A percentile compares a stretch with the other conserved stretches of the same genome.
phyloP scores from a whole-genome alignment of 2,797 vertebrate species.

The Cottoperca gobio region DNA sequence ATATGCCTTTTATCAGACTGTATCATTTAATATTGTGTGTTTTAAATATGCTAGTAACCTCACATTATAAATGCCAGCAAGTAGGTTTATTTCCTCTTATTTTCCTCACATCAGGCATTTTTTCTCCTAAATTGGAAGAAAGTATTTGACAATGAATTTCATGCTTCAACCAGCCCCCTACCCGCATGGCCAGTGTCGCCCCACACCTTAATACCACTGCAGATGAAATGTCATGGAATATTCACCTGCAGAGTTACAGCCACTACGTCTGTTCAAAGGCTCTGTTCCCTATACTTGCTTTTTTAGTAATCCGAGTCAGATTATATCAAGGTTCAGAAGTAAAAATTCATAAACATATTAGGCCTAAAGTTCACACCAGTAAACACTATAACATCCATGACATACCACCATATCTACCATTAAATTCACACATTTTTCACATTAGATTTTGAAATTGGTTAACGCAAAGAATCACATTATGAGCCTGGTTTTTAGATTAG shows the following conservation, averaged over 20 bases:
- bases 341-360: not conserved
- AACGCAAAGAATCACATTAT: constrained; percentile 6
- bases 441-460: constrained; percentile 4
- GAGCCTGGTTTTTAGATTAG: not conserved
- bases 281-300: constrained; percentile 6
- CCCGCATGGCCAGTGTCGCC: constrained; percentile 48
- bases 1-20: constrained; percentile 48
- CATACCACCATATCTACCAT: not conserved
- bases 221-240: constrained; percentile 72
- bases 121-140: constrained; percentile 41
- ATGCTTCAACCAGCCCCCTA: constrained; percentile 61
- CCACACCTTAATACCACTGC: constrained; percentile 57
- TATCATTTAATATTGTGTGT: constrained; percentile 47
- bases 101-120: constrained; percentile 27
- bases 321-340: not conserved
- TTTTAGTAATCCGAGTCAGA: not conserved
- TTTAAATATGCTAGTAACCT: constrained; percentile 47
- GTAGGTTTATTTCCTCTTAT: constrained; percentile 48
- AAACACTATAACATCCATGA: constrained; percentile 4
- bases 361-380: not conserved
- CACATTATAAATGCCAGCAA: constrained; percentile 29
- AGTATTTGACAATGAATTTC: constrained; percentile 69
- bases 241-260: constrained; percentile 54
- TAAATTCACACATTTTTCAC: constrained; percentile 1
- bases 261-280: not conserved